phyloP scores from a whole-genome alignment of 2,888 invertebrate species.

The Cordilura impudica region DNA sequence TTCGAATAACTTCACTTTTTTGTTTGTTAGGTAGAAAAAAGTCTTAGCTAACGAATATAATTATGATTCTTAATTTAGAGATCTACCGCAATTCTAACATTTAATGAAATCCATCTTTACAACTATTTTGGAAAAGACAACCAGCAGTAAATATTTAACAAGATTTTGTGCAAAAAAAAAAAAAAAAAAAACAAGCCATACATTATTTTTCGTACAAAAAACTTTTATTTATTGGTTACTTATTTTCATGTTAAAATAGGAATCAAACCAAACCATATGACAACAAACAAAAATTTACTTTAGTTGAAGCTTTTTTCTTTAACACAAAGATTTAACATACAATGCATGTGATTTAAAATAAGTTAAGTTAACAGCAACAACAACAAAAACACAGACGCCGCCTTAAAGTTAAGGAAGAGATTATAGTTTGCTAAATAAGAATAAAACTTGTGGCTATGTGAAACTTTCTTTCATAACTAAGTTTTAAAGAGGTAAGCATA shows the following conservation, averaged over 20 bases:
- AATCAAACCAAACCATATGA: constrained; percentile 10
- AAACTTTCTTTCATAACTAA: constrained; percentile 33
- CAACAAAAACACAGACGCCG: constrained; percentile 47
- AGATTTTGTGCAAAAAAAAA: constrained; percentile 1
- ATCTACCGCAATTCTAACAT: constrained; percentile 22
- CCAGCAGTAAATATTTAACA: constrained; percentile 20
- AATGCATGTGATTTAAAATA: constrained; percentile 55
- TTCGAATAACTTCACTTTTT: no score
- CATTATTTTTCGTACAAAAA: not conserved
- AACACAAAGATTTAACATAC: constrained; percentile 27
- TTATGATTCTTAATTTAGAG: no score
- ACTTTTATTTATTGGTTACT: constrained; percentile 16
- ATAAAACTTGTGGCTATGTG: constrained; percentile 33
- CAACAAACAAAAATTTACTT: not conserved
- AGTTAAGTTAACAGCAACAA: constrained; percentile 23
- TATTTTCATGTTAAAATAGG: constrained; percentile 22
- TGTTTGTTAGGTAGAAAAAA: no score
- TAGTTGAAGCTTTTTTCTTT: constrained; percentile 1
- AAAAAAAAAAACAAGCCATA: not conserved
- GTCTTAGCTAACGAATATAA: no score
- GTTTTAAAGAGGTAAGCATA: not conserved
- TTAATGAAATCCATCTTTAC: not conserved
- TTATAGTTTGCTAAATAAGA: constrained; percentile 16
- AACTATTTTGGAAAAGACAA: constrained; percentile 1
- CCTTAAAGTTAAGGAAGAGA: constrained; percentile 31